Base-by-base conservation (phyloP, 1,140 invertebrate genomes). In the Chironomus tepperi region DNA sequence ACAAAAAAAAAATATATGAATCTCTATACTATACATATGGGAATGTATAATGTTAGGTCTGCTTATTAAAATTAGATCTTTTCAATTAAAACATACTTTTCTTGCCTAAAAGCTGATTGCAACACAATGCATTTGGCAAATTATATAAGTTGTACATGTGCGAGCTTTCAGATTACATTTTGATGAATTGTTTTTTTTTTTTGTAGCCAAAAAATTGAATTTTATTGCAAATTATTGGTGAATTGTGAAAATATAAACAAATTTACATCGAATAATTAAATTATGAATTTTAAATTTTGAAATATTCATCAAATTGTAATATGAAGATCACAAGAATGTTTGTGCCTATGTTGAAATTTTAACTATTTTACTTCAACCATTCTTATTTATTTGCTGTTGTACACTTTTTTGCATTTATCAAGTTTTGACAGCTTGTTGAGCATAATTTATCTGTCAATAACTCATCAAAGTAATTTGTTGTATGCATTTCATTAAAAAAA, bases 71-170 rank as follows among this genome's bases (percentile, higher is more conserved):
- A 34, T 34, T 34, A 34, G 24, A 34, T 2, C 24, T 34, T 34
- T 34, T 34, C 5, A 1, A 34, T 6, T 18, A 21, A 70, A 70
- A 21, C 6, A 70, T 18, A 19, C 7, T 7, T 70, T n/a, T 57
- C 12, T 57, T 18, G 3, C 10, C 65, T 19, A 19, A 70, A 70
- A 70, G 65, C 65, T 70, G 16, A 70, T 70, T 70, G 65, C 65
- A 70, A 70, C 65, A 70, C n/a, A 70, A 70, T 70, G 65, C 18
- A 70, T 70, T 70, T 70, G 65, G 65, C 65, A 70, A 70, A 70
- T 19, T 70, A 70, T 18, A 70, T 57, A 12, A 57, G 10, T 57
- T 10, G 9, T 57, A 57, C n/a, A 57, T 57, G 24, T 34, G 24
- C 24, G 24, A 34, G 24, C 24, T 34, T 34, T 34, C 24, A 34